Evolutionary conservation across 2,888 invertebrate species (phyloP).

Genomic region (Artemia sinica): DNA sequence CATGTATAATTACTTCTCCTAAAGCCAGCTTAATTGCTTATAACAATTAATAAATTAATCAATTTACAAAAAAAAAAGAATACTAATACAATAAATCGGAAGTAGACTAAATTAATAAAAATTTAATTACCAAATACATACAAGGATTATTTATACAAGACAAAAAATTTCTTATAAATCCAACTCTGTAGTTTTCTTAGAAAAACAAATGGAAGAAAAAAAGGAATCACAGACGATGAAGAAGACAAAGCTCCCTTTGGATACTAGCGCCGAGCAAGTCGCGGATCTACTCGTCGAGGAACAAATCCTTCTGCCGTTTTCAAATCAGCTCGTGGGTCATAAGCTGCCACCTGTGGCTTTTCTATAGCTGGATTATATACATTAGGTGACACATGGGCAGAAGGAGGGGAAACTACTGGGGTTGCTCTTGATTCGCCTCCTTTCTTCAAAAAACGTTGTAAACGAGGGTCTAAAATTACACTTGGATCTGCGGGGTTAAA

Average conservation of each 20-base stretch:
- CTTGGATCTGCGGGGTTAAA: slow-evolving; percentile 46
- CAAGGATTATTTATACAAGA: no score
- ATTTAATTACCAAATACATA: no score
- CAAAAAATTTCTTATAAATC: no score
- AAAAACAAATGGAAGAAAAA: background rate
- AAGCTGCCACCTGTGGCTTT: background rate
- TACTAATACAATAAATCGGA: no score
- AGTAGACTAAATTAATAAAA: no score
- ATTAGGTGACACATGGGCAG: background rate
- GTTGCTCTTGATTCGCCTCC: background rate
- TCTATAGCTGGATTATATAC: slow-evolving; percentile 7
- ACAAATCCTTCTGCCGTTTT: background rate
- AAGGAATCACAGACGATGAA: background rate
- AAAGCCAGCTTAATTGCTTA: no score
- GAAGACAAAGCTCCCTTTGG: background rate
- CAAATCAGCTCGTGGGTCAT: slow-evolving; percentile 9
- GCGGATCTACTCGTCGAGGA: background rate
- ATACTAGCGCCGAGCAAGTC: background rate
- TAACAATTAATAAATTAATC: no score
- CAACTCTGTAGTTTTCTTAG: no score
- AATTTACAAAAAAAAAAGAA: no score
- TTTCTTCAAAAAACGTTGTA: slow-evolving; percentile 14
- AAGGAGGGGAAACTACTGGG: background rate
- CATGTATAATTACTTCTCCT: no score
- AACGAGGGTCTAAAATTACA: slow-evolving; percentile 20